Base-by-base conservation (phyloP, 1,140 invertebrate genomes). In the Chironomus tepperi region DNA sequence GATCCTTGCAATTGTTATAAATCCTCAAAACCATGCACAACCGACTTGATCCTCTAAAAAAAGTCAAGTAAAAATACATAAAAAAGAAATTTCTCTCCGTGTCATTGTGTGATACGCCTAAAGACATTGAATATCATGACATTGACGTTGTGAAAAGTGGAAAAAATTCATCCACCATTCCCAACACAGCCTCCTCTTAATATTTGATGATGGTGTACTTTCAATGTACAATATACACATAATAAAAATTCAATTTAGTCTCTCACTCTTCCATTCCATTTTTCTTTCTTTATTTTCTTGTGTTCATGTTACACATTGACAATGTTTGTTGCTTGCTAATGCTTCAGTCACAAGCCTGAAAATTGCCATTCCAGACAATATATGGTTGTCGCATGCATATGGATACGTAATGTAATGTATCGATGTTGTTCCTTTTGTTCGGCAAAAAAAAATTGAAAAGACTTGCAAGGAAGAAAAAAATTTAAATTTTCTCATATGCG, bases 201-300 rank as follows among this genome's bases (percentile, higher is more conserved):
- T 57, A 57, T 57, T 57, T 57, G 47, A 70, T 70, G 65, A 19
- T 19, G 6, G 6, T 19, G 7, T 19, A 8, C 65, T 70, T 19
- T 70, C 65, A 21, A 70, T 70, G 16, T 70, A 70, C n/a, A 57
- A n/a, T 57, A 57, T 16, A 70, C 65, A 70, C 65, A 70, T 70
- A 70, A 70, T 70, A 70, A 70, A 70, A 70, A 70, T 70, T 70
- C 65, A 70, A 70, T 70, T 70, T 70, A 70, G 18, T 18, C 65
- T 21, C 16, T 16, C 18, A 57, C 43, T 47, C 43, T 47, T 9
- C 8, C 47, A n/a, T n/a, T n/a, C n/a, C 12, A 57, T n/a, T 57
- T 12, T 57, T 8, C 15, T 3, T 47, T 47, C 24, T 34, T 47
- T 47, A 7, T 47, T 57, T 15, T 57, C 47, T 1, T 34, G 24